These are phyloP conservation scores for Rotaria magnacalcarata DNA, from an alignment of 2,888 invertebrate genomes.

Conservation along the genomic window DNA sequence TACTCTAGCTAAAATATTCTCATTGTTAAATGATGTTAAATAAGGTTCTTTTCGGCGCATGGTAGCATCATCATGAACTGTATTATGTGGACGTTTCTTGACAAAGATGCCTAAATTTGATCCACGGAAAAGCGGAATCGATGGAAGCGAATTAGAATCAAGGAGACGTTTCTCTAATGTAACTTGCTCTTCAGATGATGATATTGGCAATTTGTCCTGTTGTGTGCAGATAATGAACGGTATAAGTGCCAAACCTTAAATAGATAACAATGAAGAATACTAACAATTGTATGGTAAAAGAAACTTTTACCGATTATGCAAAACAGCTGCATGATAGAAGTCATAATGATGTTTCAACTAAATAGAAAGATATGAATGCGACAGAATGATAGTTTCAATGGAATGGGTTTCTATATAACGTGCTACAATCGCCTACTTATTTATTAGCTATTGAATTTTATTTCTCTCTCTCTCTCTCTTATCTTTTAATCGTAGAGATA, in stretches of 20 bases:
- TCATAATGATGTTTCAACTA: background rate
- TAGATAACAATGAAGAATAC: no score
- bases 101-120: constrained; percentile 12
- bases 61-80: background rate
- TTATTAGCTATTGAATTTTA: background rate
- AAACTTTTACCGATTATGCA: background rate
- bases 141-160: background rate
- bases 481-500: background rate
- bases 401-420: background rate
- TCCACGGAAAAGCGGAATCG: background rate
- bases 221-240: background rate
- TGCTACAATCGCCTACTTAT: background rate
- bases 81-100: background rate
- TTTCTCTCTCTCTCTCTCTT: background rate
- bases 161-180: background rate
- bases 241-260: background rate
- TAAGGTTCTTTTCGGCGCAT: background rate
- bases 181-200: background rate
- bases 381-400: background rate
- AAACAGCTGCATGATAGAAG: background rate
- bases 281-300: no score
- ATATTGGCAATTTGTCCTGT: background rate
- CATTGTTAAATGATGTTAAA: background rate
- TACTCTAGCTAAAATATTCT: background rate
- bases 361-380: background rate